These are phyloP conservation scores for Argentina silus DNA, from an alignment of 2,797 vertebrate species.

Conservation along the genomic window DNA sequence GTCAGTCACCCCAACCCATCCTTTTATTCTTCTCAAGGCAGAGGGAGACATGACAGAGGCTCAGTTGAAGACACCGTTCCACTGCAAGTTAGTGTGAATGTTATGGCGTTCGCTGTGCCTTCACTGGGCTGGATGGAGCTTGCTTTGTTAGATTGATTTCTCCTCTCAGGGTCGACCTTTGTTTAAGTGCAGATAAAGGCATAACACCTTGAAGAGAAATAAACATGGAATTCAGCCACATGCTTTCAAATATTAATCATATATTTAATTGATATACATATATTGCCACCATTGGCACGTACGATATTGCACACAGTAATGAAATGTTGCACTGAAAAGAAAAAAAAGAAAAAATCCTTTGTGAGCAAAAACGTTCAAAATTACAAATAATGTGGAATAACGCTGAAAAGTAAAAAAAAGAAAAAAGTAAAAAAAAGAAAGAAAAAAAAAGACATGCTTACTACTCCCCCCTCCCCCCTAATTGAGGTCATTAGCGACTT, in stretches of 20 bases:
- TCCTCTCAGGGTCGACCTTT: slow-evolving; percentile 67
- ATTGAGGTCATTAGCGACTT: slow-evolving; percentile 69
- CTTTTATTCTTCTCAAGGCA: slow-evolving; percentile 44
- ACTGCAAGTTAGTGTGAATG: slow-evolving; percentile 69
- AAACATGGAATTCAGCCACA: slow-evolving; percentile 84
- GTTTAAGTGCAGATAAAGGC: slow-evolving; percentile 79
- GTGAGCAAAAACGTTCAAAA: slow-evolving; percentile 79
- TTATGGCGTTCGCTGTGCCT: slow-evolving; percentile 52
- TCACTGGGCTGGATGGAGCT: slow-evolving; percentile 65
- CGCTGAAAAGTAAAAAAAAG: slow-evolving; percentile 75
- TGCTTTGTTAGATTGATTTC: slow-evolving; percentile 51
- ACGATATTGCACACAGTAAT: slow-evolving; percentile 87
- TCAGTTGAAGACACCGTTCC: slow-evolving; percentile 70
- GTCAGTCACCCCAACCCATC: slow-evolving; percentile 49
- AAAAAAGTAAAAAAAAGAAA: slow-evolving; percentile 59
- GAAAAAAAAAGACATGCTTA: slow-evolving; percentile 69
- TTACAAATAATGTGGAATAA: slow-evolving; percentile 83
- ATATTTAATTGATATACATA: slow-evolving; percentile 88
- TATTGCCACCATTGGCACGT: slow-evolving; percentile 86
- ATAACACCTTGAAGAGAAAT: slow-evolving; percentile 76
- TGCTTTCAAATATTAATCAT: slow-evolving; percentile 86
- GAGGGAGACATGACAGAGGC: slow-evolving; percentile 64
- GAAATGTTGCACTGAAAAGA: slow-evolving; percentile 81
- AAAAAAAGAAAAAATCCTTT: slow-evolving; percentile 68
- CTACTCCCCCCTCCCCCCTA: slow-evolving; percentile 67